phyloP scores from a whole-genome alignment of 2,888 invertebrate genomes.

The Drosophila mettleri region DNA sequence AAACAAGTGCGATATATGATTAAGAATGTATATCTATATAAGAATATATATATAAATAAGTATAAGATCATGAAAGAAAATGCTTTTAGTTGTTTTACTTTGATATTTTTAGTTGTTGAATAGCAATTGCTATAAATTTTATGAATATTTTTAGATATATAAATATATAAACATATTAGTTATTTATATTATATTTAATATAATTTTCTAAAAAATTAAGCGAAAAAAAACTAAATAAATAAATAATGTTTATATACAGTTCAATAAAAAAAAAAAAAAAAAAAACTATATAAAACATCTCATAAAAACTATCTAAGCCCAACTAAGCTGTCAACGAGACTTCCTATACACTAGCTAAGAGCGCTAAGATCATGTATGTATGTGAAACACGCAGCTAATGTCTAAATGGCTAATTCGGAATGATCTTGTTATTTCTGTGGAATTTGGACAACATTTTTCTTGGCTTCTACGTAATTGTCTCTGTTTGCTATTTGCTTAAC shows the following conservation, averaged over 20 bases:
- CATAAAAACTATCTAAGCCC: too few relatives aligned
- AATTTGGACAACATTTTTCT: conserved; percentile 27
- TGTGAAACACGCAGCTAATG: not conserved
- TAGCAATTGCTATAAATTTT: not conserved
- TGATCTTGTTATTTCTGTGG: conserved; percentile 71
- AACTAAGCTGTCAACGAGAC: not conserved
- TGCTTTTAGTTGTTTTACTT: not conserved
- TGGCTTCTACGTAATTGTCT: conserved; percentile 29
- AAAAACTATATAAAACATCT: too few relatives aligned
- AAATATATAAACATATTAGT: too few relatives aligned
- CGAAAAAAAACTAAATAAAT: too few relatives aligned
- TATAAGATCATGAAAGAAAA: not conserved
- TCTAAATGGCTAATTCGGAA: conserved; percentile 47
- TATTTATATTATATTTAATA: too few relatives aligned
- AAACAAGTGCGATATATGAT: not conserved
- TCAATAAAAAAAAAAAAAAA: too few relatives aligned
- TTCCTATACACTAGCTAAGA: not conserved
- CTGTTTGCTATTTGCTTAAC: conserved; percentile 68
- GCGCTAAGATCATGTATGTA: too few relatives aligned
- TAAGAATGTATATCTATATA: not conserved
- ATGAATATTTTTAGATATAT: not conserved
- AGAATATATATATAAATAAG: not conserved
- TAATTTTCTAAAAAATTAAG: too few relatives aligned
- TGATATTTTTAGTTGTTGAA: not conserved
- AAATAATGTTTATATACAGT: too few relatives aligned